Evolutionary conservation across 2,797 vertebrate genomes (phyloP).

Genomic region (Spinus pinus): DNA sequence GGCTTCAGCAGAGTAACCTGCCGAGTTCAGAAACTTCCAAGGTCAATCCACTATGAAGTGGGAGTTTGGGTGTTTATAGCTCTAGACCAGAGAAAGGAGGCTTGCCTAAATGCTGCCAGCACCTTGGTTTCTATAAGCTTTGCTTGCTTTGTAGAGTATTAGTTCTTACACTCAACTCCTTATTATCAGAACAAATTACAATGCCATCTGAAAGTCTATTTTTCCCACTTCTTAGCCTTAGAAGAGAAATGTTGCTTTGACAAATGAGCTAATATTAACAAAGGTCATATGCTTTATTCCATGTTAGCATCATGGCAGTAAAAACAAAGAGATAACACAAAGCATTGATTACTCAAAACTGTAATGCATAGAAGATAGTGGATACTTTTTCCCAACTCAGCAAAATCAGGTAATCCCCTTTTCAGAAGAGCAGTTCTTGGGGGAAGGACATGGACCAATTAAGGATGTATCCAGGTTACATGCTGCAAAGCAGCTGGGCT

Average conservation of each 20-base stretch:
- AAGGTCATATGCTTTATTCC: not conserved
- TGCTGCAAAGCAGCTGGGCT: constrained; percentile 36
- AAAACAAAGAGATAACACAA: not conserved
- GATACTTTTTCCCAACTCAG: not conserved
- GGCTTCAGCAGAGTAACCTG: not conserved
- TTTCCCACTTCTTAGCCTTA: not conserved
- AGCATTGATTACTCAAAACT: not conserved
- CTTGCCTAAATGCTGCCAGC: not conserved
- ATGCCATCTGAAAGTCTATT: not conserved
- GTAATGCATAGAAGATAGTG: not conserved
- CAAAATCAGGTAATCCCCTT: not conserved
- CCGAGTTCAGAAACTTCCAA: not conserved
- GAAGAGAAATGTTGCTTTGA: not conserved
- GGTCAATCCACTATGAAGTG: not conserved
- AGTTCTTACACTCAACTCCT: not conserved
- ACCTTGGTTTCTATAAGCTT: not conserved
- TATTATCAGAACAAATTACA: not conserved
- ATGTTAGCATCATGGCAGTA: not conserved
- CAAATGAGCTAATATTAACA: not conserved
- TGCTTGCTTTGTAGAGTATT: not conserved
- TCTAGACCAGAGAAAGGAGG: not conserved
- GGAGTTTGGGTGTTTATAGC: not conserved
- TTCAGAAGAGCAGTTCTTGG: not conserved
- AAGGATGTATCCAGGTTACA: not conserved
- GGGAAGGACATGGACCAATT: constrained; percentile 38